These are phyloP conservation scores for Bucorvus abyssinicus DNA, from an alignment of 2,797 vertebrate species.

Conservation along the genomic window DNA sequence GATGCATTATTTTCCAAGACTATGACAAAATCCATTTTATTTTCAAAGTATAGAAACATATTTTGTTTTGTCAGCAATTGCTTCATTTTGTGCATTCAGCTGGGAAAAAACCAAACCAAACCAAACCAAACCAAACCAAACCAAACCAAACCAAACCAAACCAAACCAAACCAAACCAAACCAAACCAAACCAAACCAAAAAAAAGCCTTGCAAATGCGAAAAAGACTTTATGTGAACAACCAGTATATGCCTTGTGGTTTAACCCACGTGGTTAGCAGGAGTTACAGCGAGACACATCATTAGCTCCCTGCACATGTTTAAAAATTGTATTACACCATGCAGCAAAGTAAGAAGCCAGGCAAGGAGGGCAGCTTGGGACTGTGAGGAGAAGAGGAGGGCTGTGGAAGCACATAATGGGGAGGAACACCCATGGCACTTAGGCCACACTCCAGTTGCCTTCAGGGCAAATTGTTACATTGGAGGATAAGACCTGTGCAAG, in stretches of 20 bases:
- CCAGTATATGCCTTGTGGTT: not conserved
- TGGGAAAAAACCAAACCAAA: fast-evolving
- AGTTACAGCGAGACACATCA: not conserved
- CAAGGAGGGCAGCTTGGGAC: fast-evolving
- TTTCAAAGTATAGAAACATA: not conserved
- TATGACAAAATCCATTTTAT: not conserved
- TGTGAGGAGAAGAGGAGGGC: not conserved
- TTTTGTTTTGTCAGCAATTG: not conserved
- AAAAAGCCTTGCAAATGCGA: not conserved
- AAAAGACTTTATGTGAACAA: not conserved
- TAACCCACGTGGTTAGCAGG: not conserved
- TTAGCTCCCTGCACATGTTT: not conserved
- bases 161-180: too few species aligned
- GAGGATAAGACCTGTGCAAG: not conserved
- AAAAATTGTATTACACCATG: not conserved
- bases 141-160: too few species aligned
- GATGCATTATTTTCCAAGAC: not conserved
- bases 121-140: too few species aligned
- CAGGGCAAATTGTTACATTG: not conserved
- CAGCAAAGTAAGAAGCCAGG: not conserved
- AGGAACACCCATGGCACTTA: not conserved
- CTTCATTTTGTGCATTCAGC: not conserved
- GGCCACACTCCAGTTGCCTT: not conserved
- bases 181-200: too few species aligned
- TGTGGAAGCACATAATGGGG: not conserved